Evolutionary conservation across 2,797 vertebrate species (phyloP).

Genomic region (Falco novaeseelandiae): DNA sequence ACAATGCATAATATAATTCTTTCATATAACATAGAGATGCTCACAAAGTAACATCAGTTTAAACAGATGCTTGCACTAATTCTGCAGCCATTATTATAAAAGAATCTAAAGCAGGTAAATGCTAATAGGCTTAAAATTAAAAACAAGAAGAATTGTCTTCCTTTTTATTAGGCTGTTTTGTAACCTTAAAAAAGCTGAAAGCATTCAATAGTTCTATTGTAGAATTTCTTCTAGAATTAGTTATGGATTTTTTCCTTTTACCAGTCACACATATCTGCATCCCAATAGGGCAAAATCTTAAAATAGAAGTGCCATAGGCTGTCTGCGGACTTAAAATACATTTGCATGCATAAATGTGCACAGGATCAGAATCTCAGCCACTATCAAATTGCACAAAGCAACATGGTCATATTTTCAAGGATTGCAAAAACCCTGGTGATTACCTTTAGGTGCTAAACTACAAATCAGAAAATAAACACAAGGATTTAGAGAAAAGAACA

Average conservation of each 20-base stretch:
- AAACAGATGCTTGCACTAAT: neutral
- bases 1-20: neutral
- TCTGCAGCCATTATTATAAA: neutral
- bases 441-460: neutral
- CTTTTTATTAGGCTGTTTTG: neutral
- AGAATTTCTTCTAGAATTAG: neutral
- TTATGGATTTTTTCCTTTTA: neutral
- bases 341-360: neutral
- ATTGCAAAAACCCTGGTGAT: neutral
- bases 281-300: neutral
- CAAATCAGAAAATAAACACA: neutral
- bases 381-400: neutral
- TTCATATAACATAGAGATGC: neutral
- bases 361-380: neutral
- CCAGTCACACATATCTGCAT: neutral
- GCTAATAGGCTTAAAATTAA: neutral
- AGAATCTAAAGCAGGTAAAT: neutral
- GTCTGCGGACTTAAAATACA: neutral
- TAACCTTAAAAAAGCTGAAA: neutral
- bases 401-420: neutral
- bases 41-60: neutral
- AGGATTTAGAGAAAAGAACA: neutral
- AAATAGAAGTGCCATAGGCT: neutral
- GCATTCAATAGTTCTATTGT: neutral
- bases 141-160: neutral